Evolutionary conservation across 2,113 vertebrate genomes (phyloP), one percentile per base, ranked within the genome.

Genomic region (Mormoops blainvillei): DNA sequence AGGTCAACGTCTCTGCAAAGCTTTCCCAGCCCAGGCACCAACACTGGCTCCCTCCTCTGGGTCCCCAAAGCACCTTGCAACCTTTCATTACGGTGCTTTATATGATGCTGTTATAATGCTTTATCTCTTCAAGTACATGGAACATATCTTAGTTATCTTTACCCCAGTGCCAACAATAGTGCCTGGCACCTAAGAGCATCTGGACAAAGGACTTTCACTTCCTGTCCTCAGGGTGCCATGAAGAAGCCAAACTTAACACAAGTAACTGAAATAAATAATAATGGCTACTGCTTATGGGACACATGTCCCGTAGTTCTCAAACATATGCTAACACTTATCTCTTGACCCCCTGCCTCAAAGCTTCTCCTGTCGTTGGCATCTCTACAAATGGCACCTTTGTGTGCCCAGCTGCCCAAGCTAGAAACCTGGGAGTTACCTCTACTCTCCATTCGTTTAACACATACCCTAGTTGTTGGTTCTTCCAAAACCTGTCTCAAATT

Each of bases 361-460:
- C 56, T 13, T 4, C 22, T 36, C 36, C 8, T 1, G 8, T 11
- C 26, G 0, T 43, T 36, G 9, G 11, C n/a, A 18, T 20, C n/a
- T 31, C 33, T 58, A 16, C 33, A 24, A 33, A 85, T 0, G 11
- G 41, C 36, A 19, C 63, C 43, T 61, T 45, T 3, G 7, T 9
- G 33, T 5, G 2, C 8, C 24, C 74, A 28, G 71, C 73, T 73
- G 61, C 38, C 20, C 78, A 50, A 73, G 31, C 38, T 11, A n/a
- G 41, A 78, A 91, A 45, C 50, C 48, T 54, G n/a, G 22, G 70
- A 50, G 28, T 26, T 52, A 18, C 26, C 52, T 71, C 33, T 12
- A 18, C 2, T 48, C 70, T 50, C 56, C 38, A 43, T 70, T 36
- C 13, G 16, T 31, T 14, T 26, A 52, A 36, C 13, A 28, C 14